Evolutionary conservation across 2,888 invertebrate species (phyloP).

Genomic region (Romanomermis culicivorax): DNA sequence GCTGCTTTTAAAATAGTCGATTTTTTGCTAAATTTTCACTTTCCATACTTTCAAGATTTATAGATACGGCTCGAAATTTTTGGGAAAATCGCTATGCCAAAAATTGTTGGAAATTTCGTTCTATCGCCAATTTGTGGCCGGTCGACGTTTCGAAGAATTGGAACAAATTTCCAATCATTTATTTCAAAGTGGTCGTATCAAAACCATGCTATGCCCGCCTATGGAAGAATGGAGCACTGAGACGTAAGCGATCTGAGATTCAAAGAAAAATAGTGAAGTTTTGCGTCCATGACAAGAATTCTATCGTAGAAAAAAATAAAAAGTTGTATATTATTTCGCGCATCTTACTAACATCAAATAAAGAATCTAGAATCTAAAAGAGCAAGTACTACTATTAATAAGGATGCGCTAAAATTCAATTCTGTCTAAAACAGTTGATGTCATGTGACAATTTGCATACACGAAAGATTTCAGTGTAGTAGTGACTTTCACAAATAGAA

Average conservation of each 20-base stretch:
- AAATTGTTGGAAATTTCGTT: not conserved
- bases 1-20: not conserved
- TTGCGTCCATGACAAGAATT: not conserved
- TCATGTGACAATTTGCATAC: no score
- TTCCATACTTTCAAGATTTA: not conserved
- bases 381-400: no score
- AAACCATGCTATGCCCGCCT: conserved; percentile 3
- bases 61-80: not conserved
- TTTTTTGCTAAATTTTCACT: not conserved
- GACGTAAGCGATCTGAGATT: not conserved
- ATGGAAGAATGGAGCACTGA: conserved; percentile 4
- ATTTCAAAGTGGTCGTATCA: not conserved
- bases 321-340: no score
- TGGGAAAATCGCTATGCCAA: not conserved
- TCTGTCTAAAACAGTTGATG: no score
- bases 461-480: no score
- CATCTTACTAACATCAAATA: no score
- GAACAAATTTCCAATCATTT: not conserved
- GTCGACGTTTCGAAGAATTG: not conserved
- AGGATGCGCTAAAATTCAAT: no score
- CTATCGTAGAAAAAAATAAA: no score
- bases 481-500: no score
- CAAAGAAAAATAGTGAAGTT: no score
- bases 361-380: no score
- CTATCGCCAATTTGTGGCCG: conserved; percentile 4